Evolutionary conservation across 2,113 vertebrate species (phyloP).

Genomic region (Myotis davidii): DNA sequence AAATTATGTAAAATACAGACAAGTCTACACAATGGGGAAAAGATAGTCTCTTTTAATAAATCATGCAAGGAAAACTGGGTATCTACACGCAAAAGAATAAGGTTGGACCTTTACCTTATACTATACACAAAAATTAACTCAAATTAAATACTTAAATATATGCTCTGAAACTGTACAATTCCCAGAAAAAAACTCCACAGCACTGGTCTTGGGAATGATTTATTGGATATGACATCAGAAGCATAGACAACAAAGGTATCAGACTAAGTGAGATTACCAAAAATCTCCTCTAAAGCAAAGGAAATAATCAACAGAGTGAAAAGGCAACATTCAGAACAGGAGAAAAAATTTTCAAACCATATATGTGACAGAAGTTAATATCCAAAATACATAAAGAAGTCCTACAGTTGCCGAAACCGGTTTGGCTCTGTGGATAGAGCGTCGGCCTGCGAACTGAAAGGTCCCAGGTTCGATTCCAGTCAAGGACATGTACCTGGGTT

Average conservation of each 20-base stretch:
- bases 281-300: background rate
- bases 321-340: background rate
- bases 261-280: background rate
- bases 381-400: background rate
- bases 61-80: background rate
- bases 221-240: background rate
- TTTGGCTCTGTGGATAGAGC: too few relatives aligned
- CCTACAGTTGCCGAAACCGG: too few relatives aligned
- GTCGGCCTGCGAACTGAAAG: too few relatives aligned
- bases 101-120: background rate
- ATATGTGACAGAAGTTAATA: background rate
- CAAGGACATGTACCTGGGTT: too few relatives aligned
- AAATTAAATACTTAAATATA: background rate
- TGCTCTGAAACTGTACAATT: background rate
- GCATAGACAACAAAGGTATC: background rate
- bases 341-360: background rate
- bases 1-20: constrained; percentile 8
- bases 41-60: background rate
- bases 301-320: background rate
- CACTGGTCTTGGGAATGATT: background rate
- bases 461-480: too few relatives aligned
- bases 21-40: background rate
- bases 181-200: background rate
- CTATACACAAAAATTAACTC: background rate
- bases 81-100: background rate